Conservation (phyloP, 53 echinoderm and acorn worm genomes). For the Hippasteria phrygiana region DNA sequence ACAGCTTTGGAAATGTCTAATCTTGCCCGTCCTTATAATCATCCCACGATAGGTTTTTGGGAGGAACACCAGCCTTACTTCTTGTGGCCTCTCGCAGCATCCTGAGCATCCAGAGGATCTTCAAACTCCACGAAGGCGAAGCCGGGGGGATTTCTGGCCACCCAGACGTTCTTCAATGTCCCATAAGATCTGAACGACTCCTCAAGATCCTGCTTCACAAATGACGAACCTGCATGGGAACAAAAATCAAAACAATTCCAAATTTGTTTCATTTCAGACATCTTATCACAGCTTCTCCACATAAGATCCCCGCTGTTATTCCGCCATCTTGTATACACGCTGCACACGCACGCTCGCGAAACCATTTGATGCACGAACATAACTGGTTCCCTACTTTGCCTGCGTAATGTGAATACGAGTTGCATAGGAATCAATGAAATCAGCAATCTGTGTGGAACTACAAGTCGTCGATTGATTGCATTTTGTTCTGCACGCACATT, state of each 20-base stretch:
- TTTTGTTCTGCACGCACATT: too few species aligned
- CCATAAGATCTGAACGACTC: constrained; percentile 77
- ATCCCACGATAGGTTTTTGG: background rate
- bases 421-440: too few species aligned
- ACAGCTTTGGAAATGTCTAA: background rate
- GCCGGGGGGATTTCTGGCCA: constrained; percentile 97
- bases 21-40: background rate
- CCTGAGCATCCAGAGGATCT: constrained; percentile 85
- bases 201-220: constrained; percentile 79
- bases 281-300: background rate
- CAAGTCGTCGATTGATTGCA: too few species aligned
- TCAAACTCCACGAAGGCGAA: constrained; percentile 97
- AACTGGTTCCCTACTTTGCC: too few species aligned
- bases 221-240: constrained; percentile 70
- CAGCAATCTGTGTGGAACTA: too few species aligned
- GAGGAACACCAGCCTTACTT: constrained; percentile 52
- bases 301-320: too few species aligned
- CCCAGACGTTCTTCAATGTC: constrained; percentile 84
- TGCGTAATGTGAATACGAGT: too few species aligned
- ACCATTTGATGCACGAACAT: too few species aligned
- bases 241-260: background rate
- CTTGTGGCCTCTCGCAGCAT: constrained; percentile 80
- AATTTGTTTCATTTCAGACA: background rate
- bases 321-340: too few species aligned
- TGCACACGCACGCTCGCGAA: too few species aligned